Base-by-base conservation (phyloP, 2,113 vertebrate species). In the Esox niger region DNA sequence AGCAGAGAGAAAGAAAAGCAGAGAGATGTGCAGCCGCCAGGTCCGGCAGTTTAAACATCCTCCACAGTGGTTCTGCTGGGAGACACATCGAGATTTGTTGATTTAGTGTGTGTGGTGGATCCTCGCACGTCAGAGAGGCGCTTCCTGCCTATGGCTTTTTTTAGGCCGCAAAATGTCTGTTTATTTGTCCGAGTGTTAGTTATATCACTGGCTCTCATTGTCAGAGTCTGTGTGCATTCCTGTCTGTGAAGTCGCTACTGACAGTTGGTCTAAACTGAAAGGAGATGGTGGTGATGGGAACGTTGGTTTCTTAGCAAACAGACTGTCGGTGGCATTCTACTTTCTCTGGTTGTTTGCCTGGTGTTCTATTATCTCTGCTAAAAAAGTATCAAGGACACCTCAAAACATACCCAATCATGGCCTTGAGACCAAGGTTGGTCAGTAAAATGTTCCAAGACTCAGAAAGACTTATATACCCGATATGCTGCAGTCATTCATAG, bases 11-110 rank as follows among this genome's bases (percentile, higher is more conserved):
- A 11, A 56, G 1, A 56, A 17, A 31, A 10, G 67, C 68, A 46
- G 52, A 72, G 70, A 77, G 38, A 79, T 29, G 35, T 73, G 66
- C 47, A 70, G 17, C 38, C 11, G 17, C 17, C 38, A 52, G 70
- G 66, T 73, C 69, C 74, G 78, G 38, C 17, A 43, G 62, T 76
- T 79, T 70, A 79, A 74, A 84, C 68, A 78, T 68, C 69, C 72
- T 65, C 46, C 66, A 58, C 62, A 11, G 72, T 69, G 47, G 61
- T 56, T 69, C 64, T 57, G 61, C 64, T 74, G 61, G 79, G 77
- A 79, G 79, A 84, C 77, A 75, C 62, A 58, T 56, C 30, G 54
- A 43, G 13, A 15, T 15, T 15, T 84, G 75, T 84, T 84, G 82
- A 84, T 79, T 79, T 64, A 79, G 75, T 3, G 65, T 82, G 77